Base-by-base conservation (phyloP, 1,140 invertebrate species). In the Drosophila willistoni region DNA sequence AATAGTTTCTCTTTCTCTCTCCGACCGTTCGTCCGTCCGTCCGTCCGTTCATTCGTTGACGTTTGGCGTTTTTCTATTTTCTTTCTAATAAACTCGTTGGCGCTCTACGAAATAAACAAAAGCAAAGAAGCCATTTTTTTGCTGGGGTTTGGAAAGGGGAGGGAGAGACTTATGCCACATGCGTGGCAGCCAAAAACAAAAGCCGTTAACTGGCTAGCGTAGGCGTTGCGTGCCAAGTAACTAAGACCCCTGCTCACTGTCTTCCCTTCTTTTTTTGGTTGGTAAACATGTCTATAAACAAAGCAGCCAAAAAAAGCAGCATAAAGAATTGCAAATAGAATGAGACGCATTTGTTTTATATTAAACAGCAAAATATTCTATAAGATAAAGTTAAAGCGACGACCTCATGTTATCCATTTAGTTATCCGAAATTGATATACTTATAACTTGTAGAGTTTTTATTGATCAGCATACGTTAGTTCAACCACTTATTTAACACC, bases 31-130 rank as follows among this genome's bases (percentile, higher is more conserved):
- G 19, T 22, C 19, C 19, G 19, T 39, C 36, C 36, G 10, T 3
- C 34, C 7, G 34, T 39, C 10, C 36, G 36, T 13, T 39, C 4
- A 9, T 65, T 41, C 29, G 29, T 29, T 29, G 29, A 29, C 29
- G 14, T 55, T 34, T 14, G 25, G 56, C 65, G 75, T 84, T 85
- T 77, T 72, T 65, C 81, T 64, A 85, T 85, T 85, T 85, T 36
- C 72, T 55, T 66, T 79, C 76, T 87, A 87, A 87, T 87, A 87
- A 87, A 83, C 83, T 87, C 79, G 84, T 86, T 86, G 85, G 68
- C 71, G 75, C 77, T 62, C 81, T 62, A 73, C 72, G 68, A 72
- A 83, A 87, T 87, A 79, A 86, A 86, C 81, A 86, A 83, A 78
- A 59, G 68, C 39, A 44, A 76, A 76, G 70, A 77, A 79, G 78